Percentiles rank a stretch among this genome's conserved stretches.
Evolutionary conservation across 2,113 vertebrate species (phyloP).

Genomic region (Brachypteracias leptosomus): DNA sequence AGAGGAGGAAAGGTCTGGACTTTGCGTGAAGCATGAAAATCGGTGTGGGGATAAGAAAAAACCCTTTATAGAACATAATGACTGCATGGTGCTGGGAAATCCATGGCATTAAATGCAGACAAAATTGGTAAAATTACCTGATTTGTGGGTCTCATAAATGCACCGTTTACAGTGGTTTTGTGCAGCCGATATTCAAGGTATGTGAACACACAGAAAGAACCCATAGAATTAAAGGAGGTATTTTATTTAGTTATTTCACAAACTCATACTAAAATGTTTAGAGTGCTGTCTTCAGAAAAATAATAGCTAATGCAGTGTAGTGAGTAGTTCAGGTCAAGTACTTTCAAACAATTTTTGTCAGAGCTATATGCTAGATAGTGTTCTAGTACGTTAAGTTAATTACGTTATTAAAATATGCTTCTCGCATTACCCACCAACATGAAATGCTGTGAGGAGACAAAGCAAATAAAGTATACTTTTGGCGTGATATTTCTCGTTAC

Average conservation of each 20-base stretch:
- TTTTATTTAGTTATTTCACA: not conserved
- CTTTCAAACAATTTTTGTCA: not conserved
- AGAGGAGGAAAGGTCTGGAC: not conserved
- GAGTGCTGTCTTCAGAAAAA: not conserved
- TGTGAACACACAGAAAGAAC: not conserved
- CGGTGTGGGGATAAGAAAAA: not conserved
- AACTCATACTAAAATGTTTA: not conserved
- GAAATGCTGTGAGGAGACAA: not conserved
- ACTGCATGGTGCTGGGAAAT: not conserved
- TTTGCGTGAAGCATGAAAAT: not conserved
- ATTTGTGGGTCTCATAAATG: not conserved
- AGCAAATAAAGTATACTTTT: not conserved
- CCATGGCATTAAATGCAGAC: not conserved
- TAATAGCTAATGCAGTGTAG: not conserved
- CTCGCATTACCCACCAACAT: not conserved
- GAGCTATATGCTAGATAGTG: not conserved
- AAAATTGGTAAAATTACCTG: not conserved
- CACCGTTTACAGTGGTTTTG: not conserved
- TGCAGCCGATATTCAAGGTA: not conserved
- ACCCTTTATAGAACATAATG: no score
- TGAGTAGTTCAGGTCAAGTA: not conserved
- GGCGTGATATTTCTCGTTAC: not conserved
- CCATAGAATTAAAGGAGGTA: not conserved
- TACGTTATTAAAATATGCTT: not conserved
- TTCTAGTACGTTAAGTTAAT: not conserved